phyloP scores from a whole-genome alignment of 2,113 vertebrate genomes.

The Gasterosteus nipponicus region DNA sequence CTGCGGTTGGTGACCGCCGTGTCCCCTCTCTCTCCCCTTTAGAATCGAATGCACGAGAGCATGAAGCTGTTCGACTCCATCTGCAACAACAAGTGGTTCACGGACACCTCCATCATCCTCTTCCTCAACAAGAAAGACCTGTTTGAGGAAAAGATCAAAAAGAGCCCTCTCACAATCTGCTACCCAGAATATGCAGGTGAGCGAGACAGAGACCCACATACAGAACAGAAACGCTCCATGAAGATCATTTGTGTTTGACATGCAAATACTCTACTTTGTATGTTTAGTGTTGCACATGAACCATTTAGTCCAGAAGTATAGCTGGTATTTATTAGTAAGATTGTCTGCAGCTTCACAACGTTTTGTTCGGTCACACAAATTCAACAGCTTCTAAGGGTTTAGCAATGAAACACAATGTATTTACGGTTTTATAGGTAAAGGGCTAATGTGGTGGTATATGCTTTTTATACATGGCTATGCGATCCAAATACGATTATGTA shows the following conservation, averaged over 20 bases:
- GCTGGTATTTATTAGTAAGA: not conserved
- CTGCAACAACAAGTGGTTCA: slow-evolving; percentile 99
- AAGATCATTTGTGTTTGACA: slow-evolving; percentile 14
- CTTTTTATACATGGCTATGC: not conserved
- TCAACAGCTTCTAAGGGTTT: not conserved
- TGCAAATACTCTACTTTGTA: slow-evolving; percentile 42
- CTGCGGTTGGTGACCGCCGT: not conserved
- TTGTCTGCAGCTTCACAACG: not conserved
- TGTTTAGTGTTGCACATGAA: not conserved
- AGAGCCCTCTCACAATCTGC: slow-evolving; percentile 97
- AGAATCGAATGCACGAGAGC: slow-evolving; percentile 99
- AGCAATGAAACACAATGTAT: not conserved
- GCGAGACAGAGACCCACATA: not conserved
- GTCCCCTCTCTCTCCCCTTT: slow-evolving; percentile 13
- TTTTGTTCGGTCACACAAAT: not conserved
- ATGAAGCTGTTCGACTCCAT: slow-evolving; percentile 99
- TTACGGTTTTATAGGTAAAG: not conserved
- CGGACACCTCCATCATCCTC: slow-evolving; percentile 98
- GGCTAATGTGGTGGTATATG: not conserved
- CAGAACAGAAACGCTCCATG: not conserved
- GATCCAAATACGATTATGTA: not conserved
- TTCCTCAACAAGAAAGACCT: slow-evolving; percentile 99
- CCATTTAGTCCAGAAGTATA: too few relatives aligned
- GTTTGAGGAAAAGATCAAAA: slow-evolving; percentile 98
- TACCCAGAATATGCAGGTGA: slow-evolving; percentile 97